Evolutionary conservation across 2,113 vertebrate species (phyloP), one percentile per base, ranked within the genome.

Genomic region (Microtus richardsoni): DNA sequence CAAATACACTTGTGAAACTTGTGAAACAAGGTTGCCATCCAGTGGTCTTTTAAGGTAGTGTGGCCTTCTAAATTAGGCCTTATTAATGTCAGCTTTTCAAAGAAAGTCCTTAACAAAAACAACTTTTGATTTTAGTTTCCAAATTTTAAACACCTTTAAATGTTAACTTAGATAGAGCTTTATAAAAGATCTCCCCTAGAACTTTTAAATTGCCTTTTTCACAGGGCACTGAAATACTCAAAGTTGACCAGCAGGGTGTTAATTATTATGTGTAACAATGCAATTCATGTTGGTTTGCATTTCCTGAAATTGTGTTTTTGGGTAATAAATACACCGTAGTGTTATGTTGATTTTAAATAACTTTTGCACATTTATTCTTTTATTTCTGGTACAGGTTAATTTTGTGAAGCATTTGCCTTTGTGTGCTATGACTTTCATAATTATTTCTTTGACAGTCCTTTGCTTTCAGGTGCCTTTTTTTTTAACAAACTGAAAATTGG

Each of bases 1-100:
- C 33, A 73, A 3, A 13, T 22, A 2, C 70, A 54, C 6, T 52
- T 13, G 49, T 52, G 49, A 52, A 13, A 91, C 64, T 97, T 95
- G 58, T 97, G 97, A 97, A 92, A 83, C 93, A 96, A 95, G 85
- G 92, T 78, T 97, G 96, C 54, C 97, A 97, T 96, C 97, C 96
- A 95, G 96, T 97, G 97, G 97, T 78, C 33, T 41, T 88, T 95
- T 92, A 28, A 70, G 79, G 92, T 96, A 96, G 58, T 96, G 33
- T 93, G 87, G 33, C 36, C 5, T 94, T 90, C 28, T 49, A 36
- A 94, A 73, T 97, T 87, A 24, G 8, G 41, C 58, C n/a, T 77
- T 66, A 60, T 64, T 64, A 49, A 87, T 24, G 33, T 88, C 5
- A 93, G 30, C 75, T 68, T 95, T 91, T 85, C 89, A 80, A 96